A percentile compares a stretch with the other conserved stretches of the same genome.
Conservation (phyloP, 2,888 invertebrate genomes). For the Caenorhabditis sinica region DNA sequence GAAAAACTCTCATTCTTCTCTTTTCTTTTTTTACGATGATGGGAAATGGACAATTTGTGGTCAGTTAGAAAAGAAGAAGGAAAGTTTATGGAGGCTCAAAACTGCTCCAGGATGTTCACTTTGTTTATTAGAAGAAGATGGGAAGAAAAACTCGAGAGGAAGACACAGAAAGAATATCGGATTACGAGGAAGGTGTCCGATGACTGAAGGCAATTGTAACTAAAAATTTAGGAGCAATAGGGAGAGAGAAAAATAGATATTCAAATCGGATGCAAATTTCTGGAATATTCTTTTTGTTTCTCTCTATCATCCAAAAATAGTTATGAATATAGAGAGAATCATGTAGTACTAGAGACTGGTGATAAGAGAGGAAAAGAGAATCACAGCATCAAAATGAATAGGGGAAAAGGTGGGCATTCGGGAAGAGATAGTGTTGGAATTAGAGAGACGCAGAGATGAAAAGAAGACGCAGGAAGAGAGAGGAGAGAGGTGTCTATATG, state of each 20-base stretch:
- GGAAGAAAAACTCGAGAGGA: constrained; percentile 19
- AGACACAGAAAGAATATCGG: constrained; percentile 1
- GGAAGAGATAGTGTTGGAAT: not conserved
- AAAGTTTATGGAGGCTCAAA: constrained; percentile 1
- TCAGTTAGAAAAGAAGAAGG: constrained; percentile 20
- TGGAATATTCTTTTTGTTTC: constrained; percentile 11
- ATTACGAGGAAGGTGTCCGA: constrained; percentile 38
- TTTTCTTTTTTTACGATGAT: constrained; percentile 44
- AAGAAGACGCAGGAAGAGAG: constrained; percentile 40
- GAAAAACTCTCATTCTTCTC: constrained; percentile 17
- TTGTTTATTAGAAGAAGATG: constrained; percentile 49
- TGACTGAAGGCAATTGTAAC: constrained; percentile 44
- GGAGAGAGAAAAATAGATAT: constrained; percentile 11
- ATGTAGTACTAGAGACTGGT: constrained; percentile 27
- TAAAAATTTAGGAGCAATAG: constrained; percentile 28
- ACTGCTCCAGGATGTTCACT: constrained; percentile 43
- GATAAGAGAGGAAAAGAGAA: constrained; percentile 48
- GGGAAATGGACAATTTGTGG: constrained; percentile 59
- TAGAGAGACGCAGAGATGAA: constrained; percentile 25
- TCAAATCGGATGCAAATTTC: constrained; percentile 55
- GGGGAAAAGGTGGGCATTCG: constrained; percentile 12
- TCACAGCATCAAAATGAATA: constrained; percentile 23
- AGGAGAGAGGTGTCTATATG: constrained; percentile 26
- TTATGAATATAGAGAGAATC: constrained; percentile 21
- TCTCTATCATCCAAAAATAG: constrained; percentile 18